Evolutionary conservation across 2,888 invertebrate species (phyloP), one percentile per base, ranked within the genome.

Genomic region (Apantesis nais): DNA sequence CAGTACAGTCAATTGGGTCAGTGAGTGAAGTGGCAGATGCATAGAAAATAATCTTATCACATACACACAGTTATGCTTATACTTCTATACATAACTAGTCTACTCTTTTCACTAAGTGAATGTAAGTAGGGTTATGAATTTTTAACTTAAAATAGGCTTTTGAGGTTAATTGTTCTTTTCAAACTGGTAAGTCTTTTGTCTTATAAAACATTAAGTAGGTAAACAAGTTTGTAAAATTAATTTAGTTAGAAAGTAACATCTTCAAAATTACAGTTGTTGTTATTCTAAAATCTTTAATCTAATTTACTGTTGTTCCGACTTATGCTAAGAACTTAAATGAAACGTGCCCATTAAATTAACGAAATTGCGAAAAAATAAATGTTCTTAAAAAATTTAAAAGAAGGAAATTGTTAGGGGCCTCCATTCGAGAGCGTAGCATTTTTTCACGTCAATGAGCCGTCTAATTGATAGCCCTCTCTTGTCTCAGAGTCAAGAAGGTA

Each of bases 391-490:
- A 78, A 74, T 76, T 72, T 75, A 70, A 71, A 75, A 73, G 78
- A 77, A 73, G 70, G 73, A 78, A 81, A 80, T 80, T 79, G 82
- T 81, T 74, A 75, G 71, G 76, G 74, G 73, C 67, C 75, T 70
- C 70, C 73, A 79, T 78, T 82, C 61, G 61, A 75, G 70, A 29
- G 55, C 67, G 67, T 55, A 74, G 73, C 74, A 72, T 82, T 79
- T 83, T 85, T 84, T 79, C 83, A 81, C 84, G 79, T 85, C 88
- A 87, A 83, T 85, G 83, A 78, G 67, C 82, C 83, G 79, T 76
- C 82, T 89, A 89, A 89, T 89, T 88, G 86, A 86, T 85, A 83
- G 81, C 78, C 80, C 76, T 83, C 80, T 77, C 80, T 78, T 78
- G 75, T 83, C 80, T 72, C 73, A 78, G 19, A 71, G 62, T 73